These are phyloP conservation scores for Selene dorsalis DNA, from an alignment of 2,797 vertebrate species.

Conservation along the genomic window DNA sequence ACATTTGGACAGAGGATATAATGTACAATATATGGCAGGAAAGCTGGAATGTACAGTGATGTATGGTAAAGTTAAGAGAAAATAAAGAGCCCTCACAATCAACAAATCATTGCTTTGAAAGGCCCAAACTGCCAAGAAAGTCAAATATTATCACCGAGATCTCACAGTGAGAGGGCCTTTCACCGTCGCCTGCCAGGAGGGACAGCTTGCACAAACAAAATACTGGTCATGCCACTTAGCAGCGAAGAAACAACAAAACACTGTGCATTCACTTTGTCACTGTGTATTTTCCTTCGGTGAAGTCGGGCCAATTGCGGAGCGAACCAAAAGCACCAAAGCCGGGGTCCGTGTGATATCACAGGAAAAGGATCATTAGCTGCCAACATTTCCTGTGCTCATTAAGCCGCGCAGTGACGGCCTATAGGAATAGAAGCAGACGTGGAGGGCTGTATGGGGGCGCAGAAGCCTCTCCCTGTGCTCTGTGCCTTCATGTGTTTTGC, in stretches of 20 bases:
- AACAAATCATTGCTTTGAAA: slow-evolving; percentile 7
- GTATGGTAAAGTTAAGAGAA: neutral
- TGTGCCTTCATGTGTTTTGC: neutral
- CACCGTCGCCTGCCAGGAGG: neutral
- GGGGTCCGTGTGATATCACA: slow-evolving; percentile 55
- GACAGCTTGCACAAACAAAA: slow-evolving; percentile 39
- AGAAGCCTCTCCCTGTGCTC: slow-evolving; percentile 16
- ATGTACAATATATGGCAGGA: neutral
- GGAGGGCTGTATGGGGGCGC: neutral
- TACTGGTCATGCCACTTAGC: neutral
- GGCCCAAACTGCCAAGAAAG: slow-evolving; percentile 12
- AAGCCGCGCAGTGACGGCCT: slow-evolving; percentile 33
- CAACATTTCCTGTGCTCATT: slow-evolving; percentile 59
- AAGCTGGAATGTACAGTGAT: neutral
- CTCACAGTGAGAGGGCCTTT: slow-evolving; percentile 2
- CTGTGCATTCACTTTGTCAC: slow-evolving; percentile 47
- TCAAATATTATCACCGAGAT: slow-evolving; percentile 48
- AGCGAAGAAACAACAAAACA: slow-evolving; percentile 19
- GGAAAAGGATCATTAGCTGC: slow-evolving; percentile 67
- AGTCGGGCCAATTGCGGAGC: slow-evolving; percentile 52
- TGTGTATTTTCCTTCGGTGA: slow-evolving; percentile 58
- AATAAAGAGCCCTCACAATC: slow-evolving; percentile 34
- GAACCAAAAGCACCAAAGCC: slow-evolving; percentile 11
- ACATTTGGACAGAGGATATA: neutral
- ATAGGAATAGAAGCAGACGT: slow-evolving; percentile 8